phyloP scores from a whole-genome alignment of 2,113 vertebrate genomes.

The Arvicanthis niloticus region DNA sequence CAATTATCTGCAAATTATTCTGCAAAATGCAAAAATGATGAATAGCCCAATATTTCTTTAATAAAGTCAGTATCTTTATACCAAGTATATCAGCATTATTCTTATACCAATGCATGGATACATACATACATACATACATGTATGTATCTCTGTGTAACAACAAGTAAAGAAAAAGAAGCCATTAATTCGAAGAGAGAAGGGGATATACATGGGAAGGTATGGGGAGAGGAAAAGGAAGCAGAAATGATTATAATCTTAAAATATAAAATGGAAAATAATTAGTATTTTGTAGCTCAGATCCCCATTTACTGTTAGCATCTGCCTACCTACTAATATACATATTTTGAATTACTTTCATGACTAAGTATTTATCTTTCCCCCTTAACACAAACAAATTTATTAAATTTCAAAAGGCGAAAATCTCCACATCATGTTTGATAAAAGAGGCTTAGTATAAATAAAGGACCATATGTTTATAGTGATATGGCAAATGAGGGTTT shows the following conservation, averaged over 20 bases:
- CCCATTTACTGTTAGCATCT: constrained; percentile 34
- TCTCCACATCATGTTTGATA: background rate
- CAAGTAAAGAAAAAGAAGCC: background rate
- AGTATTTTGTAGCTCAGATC: background rate
- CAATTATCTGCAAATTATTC: background rate
- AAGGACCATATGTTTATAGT: background rate
- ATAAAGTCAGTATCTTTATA: background rate
- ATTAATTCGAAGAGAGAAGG: background rate
- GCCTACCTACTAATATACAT: background rate
- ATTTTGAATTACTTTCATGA: constrained; percentile 53
- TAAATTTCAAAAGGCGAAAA: background rate
- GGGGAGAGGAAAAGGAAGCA: background rate
- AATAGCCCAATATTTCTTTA: background rate
- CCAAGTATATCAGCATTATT: background rate
- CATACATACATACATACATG: too few species aligned
- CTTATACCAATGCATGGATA: background rate
- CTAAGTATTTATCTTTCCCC: background rate
- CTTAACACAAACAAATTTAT: background rate
- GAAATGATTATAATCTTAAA: background rate
- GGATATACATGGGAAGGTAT: background rate
- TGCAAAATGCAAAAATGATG: background rate
- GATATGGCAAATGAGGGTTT: background rate
- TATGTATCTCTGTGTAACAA: background rate
- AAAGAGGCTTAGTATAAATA: background rate
- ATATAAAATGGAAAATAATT: background rate